Evolutionary conservation across 2,888 invertebrate species (phyloP), one percentile per base, ranked within the genome.

Genomic region (Caenorhabditis sulstoni): DNA sequence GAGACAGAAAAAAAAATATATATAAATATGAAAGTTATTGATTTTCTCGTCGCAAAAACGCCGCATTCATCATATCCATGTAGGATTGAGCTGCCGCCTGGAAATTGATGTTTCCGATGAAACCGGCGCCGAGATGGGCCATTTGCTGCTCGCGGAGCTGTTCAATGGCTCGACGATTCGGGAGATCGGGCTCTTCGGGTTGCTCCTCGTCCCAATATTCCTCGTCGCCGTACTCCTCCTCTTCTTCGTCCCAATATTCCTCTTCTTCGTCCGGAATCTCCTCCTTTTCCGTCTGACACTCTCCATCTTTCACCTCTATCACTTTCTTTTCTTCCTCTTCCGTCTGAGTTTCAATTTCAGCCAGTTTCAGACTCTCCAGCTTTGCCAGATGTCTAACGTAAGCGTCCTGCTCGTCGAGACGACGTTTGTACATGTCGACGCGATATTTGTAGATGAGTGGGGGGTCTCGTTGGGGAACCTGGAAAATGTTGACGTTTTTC

Each of bases 361-460:
- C 39, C 4, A 68, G 47, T 14, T 53, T 41, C 29, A 29, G 47
- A 39, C 47, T 29, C 7, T 77, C 57, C 14, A 55, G 47, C 14
- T 20, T 16, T 8, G 20, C 41, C 57, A 39, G 14, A 7, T 64
- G 55, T 18, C 16, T 7, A 3, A 64, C 18, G 9, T 11, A 62
- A 9, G 64, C 62, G 49, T 71, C 64, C 14, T 71, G 71, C 35
- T 79, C 67, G 0, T 45, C 44, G 8, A 81, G 53, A 14, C 61
- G 61, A 47, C 53, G 20, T 11, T 66, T 57, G 59, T 81, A 81
- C 45, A 70, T 67, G 20, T 66, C 44, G 2, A 83, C 74, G 16
- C 83, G 81, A 45, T 81, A 71, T 23, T 53, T 49, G 68, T 75
- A 82, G 22, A 77, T 68, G 0, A 22, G 50, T 9, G 83, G 77